Percentiles rank a stretch among this genome's conserved stretches.
Conservation (phyloP, 2,113 vertebrate species). For the Callocephalon fimbriatum region DNA sequence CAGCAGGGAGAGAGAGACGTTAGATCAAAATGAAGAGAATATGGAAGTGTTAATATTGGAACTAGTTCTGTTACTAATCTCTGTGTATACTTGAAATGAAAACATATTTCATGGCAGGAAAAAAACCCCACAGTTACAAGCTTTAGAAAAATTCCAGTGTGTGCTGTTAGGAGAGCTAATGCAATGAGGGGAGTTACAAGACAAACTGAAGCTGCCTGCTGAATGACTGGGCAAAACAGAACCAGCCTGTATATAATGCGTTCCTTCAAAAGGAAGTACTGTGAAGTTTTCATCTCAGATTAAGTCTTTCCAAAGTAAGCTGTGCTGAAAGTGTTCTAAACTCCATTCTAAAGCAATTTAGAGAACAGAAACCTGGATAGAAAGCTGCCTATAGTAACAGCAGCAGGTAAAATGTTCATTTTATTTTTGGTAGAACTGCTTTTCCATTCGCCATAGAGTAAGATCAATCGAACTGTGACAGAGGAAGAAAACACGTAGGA, state of each 20-base stretch:
- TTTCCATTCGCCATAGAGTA: not conserved
- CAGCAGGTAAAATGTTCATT: not conserved
- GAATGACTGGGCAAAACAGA: conserved; percentile 45
- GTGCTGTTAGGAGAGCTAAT: not conserved
- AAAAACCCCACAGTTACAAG: not conserved
- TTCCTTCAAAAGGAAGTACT: conserved; percentile 1
- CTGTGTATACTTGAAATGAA: not conserved
- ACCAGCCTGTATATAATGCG: not conserved
- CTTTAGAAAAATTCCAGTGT: conserved; percentile 41
- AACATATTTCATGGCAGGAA: not conserved
- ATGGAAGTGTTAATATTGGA: not conserved
- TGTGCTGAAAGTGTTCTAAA: not conserved
- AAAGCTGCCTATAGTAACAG: not conserved
- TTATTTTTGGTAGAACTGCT: not conserved
- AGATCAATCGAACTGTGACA: not conserved
- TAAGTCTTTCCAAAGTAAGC: not conserved
- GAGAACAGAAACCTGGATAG: not conserved
- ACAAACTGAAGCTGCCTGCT: not conserved
- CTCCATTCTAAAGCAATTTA: not conserved
- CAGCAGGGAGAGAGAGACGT: not conserved
- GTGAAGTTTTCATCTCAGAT: not conserved
- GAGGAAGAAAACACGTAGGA: not conserved
- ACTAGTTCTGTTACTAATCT: not conserved
- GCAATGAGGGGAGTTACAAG: conserved; percentile 33
- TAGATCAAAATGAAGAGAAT: not conserved